Conservation (phyloP, 2,797 vertebrate genomes). For the Enteromius paludinosus region DNA sequence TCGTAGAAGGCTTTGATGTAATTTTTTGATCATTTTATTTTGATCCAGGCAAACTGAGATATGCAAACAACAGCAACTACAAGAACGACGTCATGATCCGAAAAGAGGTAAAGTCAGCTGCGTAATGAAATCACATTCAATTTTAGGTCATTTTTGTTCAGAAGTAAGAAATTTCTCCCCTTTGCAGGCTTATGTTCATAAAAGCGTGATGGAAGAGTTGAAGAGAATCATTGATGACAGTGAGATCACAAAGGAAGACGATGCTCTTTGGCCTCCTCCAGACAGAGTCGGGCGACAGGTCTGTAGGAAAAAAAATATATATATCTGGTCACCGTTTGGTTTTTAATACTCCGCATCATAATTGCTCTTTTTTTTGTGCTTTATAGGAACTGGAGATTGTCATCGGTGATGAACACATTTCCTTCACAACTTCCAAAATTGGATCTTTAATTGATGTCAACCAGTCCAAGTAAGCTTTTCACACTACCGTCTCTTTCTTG, state of each 20-base stretch:
- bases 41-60: slow-evolving; percentile 90
- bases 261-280: slow-evolving; percentile 95
- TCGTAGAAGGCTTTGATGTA: not conserved
- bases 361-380: slow-evolving; percentile 2
- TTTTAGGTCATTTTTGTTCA: too few relatives aligned
- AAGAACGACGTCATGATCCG: slow-evolving; percentile 99
- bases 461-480: slow-evolving; percentile 92
- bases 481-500: not conserved
- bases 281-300: slow-evolving; percentile 98
- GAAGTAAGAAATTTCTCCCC: not conserved
- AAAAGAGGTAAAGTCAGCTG: slow-evolving; percentile 86
- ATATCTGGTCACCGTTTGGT: not conserved
- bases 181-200: slow-evolving; percentile 94
- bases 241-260: slow-evolving; percentile 99
- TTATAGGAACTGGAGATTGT: slow-evolving; percentile 96
- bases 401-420: slow-evolving; percentile 98
- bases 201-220: slow-evolving; percentile 98
- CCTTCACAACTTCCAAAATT: slow-evolving; percentile 98
- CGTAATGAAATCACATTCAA: not conserved
- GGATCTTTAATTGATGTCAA: slow-evolving; percentile 98
- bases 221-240: slow-evolving; percentile 99
- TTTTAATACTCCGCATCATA: not conserved
- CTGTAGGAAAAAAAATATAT: slow-evolving; percentile 60
- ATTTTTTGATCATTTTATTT: not conserved
- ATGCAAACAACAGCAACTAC: slow-evolving; percentile 99